Conservation (phyloP, 1,140 invertebrate species). For the Formica exsecta region DNA sequence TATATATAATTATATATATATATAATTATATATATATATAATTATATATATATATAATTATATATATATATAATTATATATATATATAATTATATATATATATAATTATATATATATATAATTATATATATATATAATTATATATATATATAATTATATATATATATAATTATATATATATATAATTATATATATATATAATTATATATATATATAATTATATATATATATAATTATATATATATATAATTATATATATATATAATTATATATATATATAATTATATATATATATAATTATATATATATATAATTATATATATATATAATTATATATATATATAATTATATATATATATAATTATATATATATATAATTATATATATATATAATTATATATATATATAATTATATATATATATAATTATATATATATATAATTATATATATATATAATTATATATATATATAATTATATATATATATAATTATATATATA, state of each 20-base stretch:
- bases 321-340: conserved; percentile 77
- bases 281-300: conserved; percentile 78
- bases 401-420: conserved; percentile 77
- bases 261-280: conserved; percentile 77
- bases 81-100: conserved; percentile 77
- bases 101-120: conserved; percentile 77
- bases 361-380: conserved; percentile 78
- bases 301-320: conserved; percentile 79
- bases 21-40: conserved; percentile 77
- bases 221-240: conserved; percentile 79
- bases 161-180: conserved; percentile 77
- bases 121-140: conserved; percentile 78
- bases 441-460: conserved; percentile 78
- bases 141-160: conserved; percentile 79
- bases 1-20: conserved; percentile 77
- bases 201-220: conserved; percentile 78
- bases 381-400: conserved; percentile 79
- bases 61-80: conserved; percentile 79
- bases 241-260: conserved; percentile 77
- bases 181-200: conserved; percentile 77
- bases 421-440: conserved; percentile 77
- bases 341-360: conserved; percentile 77
- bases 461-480: conserved; percentile 79
- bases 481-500: conserved; percentile 77
- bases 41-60: conserved; percentile 78